These are phyloP conservation scores for Drosophila rhopaloa DNA, from an alignment of 1,140 invertebrate genomes.

Conservation along the genomic window DNA sequence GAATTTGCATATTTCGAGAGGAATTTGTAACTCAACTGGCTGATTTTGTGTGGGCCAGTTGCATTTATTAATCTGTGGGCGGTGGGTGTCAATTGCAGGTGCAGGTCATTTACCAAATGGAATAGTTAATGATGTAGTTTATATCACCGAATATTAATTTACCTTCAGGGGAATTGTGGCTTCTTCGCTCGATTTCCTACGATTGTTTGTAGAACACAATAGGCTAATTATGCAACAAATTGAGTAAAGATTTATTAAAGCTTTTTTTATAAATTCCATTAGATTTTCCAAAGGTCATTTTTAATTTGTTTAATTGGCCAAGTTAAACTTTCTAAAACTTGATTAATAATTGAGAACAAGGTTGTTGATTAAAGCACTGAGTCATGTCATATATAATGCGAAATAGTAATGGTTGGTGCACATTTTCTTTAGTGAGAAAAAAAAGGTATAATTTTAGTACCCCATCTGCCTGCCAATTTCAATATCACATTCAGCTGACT, in stretches of 20 bases:
- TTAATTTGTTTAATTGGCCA: not conserved
- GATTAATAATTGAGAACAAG: not conserved
- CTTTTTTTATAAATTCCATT: too few relatives aligned
- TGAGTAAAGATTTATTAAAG: not conserved
- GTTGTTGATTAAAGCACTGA: not conserved
- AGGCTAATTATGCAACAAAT: not conserved
- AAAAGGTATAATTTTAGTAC: not conserved
- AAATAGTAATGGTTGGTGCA: too few relatives aligned
- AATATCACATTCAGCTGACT: constrained; percentile 7
- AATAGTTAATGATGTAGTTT: constrained; percentile 27
- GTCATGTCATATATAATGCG: not conserved
- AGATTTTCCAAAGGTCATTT: too few relatives aligned
- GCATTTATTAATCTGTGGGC: constrained; percentile 23
- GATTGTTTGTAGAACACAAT: not conserved
- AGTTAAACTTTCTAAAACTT: not conserved
- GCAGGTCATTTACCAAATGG: constrained; percentile 7
- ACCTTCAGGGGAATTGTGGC: not conserved
- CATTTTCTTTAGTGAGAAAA: too few relatives aligned
- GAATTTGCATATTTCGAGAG: constrained; percentile 36
- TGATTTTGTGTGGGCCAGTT: not conserved
- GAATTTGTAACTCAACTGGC: constrained; percentile 18
- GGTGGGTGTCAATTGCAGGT: constrained; percentile 34
- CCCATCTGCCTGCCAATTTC: not conserved
- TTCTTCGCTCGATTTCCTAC: constrained; percentile 1
- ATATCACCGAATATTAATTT: not conserved